Base-by-base conservation (phyloP, 1,140 invertebrate species). In the Drosophila pallidifrons region DNA sequence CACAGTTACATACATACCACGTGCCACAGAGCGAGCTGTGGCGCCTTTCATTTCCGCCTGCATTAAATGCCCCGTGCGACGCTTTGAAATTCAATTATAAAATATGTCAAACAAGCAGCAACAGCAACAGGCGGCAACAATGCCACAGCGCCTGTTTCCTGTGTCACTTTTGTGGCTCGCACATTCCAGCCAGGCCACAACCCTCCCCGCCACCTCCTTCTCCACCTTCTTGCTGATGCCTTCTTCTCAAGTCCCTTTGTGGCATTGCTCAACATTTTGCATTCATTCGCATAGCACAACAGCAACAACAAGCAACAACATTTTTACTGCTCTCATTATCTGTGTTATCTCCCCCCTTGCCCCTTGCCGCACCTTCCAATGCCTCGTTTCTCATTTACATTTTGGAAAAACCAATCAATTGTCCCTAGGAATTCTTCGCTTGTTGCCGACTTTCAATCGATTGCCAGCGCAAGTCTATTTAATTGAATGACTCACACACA, bases 51-150 rank as follows among this genome's bases (percentile, higher is more conserved):
- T 66, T 76, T 76, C 74, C 74, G 61, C 47, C 51, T 70, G 68
- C 68, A 52, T 59, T 70, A 61, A 70, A 55, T 54, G 63, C 32
- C 13, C 58, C 45, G 45, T 47, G 59, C 69, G 59, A 35, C 49
- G 60, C 76, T 79, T 82, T 70, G 61, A 82, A 87, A 88, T 89
- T 88, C 83, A 88, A 88, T 88, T 88, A 88, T 85, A 85, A 79
- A 89, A 88, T 83, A 83, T 88, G 83, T 88, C 83, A 89, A 83
- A 88, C 80, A 89, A 80, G 51, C 57, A 66, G 20, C 47, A 41
- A 13, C 66, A 57, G 8, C 65, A 38, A 35, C 58, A 66, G 16
- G 47, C 77, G 63, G 10, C 35, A 49, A 41, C 46, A 58, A 60
- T 64, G 51, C 10, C 65, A 25, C 20, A 57, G 30, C 49, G 57